Percentiles rank a stretch among this genome's conserved stretches.
Evolutionary conservation across 2,888 invertebrate genomes (phyloP).

Genomic region (Lochmaea crataegi): DNA sequence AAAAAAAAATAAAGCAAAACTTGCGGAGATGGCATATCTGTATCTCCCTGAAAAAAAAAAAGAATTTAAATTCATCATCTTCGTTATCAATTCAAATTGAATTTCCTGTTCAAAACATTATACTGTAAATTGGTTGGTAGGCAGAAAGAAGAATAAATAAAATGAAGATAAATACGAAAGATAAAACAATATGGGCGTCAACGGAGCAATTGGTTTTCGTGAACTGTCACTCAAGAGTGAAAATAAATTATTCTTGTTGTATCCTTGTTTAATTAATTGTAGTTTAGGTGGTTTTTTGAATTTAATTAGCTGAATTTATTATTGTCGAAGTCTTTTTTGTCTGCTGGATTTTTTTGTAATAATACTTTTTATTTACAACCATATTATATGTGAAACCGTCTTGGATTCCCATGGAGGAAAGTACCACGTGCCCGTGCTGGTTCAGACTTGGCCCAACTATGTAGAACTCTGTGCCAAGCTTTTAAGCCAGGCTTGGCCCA

Average conservation of each 20-base stretch:
- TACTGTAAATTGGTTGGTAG: slow-evolving; percentile 19
- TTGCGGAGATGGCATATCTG: neutral
- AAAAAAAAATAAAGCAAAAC: neutral
- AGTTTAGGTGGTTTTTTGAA: neutral
- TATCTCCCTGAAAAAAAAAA: neutral
- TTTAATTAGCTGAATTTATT: neutral
- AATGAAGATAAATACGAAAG: slow-evolving; percentile 41
- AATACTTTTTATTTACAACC: neutral
- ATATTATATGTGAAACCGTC: too few species aligned
- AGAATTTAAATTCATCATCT: slow-evolving; percentile 5
- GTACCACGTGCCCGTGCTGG: too few species aligned
- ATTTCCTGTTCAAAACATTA: slow-evolving; percentile 33
- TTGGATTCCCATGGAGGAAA: too few species aligned
- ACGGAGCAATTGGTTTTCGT: slow-evolving; percentile 50
- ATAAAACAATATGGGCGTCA: slow-evolving; percentile 51
- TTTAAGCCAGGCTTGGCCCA: too few species aligned
- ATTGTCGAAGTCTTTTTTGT: too few species aligned
- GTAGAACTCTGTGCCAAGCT: too few species aligned
- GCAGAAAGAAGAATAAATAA: slow-evolving; percentile 36
- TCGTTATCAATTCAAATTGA: slow-evolving; percentile 32
- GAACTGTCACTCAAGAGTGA: slow-evolving; percentile 44
- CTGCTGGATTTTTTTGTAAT: neutral
- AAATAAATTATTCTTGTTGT: slow-evolving; percentile 45
- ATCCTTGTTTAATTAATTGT: slow-evolving; percentile 11
- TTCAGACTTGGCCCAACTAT: too few species aligned